These are phyloP conservation scores for Nyleta sp. DNA, from an alignment of 2,888 invertebrate species.

Conservation along the genomic window DNA sequence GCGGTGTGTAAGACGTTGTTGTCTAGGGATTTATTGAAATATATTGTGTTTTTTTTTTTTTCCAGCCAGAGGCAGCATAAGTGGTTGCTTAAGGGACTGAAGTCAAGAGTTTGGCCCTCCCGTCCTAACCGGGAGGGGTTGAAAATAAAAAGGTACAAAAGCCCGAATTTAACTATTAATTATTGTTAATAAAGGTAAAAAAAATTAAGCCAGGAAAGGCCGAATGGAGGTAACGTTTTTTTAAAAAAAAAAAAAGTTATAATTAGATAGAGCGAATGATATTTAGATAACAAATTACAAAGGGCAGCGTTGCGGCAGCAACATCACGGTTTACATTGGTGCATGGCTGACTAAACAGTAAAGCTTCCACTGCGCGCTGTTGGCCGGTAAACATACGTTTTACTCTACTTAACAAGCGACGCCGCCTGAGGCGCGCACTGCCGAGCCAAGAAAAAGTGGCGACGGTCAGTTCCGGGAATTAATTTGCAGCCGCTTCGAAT, in stretches of 20 bases:
- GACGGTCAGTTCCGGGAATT: slow-evolving; percentile 29
- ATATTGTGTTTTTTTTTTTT: no score
- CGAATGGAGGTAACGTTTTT: no score
- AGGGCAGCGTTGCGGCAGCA: slow-evolving; percentile 7
- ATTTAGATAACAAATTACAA: slow-evolving; percentile 24
- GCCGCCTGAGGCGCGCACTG: slow-evolving; percentile 32
- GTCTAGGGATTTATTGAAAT: no score
- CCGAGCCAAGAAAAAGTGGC: slow-evolving; percentile 24
- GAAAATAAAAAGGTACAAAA: no score
- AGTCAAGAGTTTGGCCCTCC: no score
- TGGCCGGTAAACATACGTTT: slow-evolving; percentile 26
- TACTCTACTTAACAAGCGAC: slow-evolving; percentile 24
- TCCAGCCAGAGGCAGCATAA: no score
- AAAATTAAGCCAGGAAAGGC: no score
- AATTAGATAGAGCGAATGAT: slow-evolving; percentile 4
- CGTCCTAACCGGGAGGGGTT: no score
- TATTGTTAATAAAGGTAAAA: no score
- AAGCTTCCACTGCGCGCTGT: slow-evolving; percentile 20
- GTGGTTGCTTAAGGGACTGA: no score
- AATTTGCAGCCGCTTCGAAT: slow-evolving; percentile 14
- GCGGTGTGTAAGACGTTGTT: no score
- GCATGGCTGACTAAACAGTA: slow-evolving; percentile 33
- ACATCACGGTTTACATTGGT: slow-evolving; percentile 22
- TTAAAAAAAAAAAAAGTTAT: not conserved
- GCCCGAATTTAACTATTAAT: no score